phyloP scores from a whole-genome alignment of 2,113 vertebrate species.

The Lophotis ruficrista region DNA sequence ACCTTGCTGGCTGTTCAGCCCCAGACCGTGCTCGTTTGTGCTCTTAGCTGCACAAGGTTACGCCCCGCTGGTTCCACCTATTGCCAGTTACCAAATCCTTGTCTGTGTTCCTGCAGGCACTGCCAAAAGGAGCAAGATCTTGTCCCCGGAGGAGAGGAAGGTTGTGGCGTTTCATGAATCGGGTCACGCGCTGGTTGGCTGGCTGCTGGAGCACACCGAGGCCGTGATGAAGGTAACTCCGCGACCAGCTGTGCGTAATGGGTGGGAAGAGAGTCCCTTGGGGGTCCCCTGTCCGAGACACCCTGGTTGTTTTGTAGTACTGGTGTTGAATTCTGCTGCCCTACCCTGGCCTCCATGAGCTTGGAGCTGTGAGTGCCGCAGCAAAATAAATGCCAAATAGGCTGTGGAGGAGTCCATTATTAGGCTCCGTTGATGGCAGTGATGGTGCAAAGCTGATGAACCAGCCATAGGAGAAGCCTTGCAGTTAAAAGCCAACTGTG shows the following conservation, averaged over 20 bases:
- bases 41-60: neutral
- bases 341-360: neutral
- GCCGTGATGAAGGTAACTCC: conserved; percentile 91
- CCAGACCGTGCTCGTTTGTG: neutral
- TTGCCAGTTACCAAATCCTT: fast-evolving
- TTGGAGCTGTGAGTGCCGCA: neutral
- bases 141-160: conserved; percentile 92
- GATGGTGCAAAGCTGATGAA: conserved; percentile 1
- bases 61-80: neutral
- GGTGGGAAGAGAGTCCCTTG: neutral
- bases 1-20: neutral
- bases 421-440: neutral
- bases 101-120: conserved; percentile 77
- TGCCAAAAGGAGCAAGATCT: conserved; percentile 91
- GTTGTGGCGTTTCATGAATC: conserved; percentile 94
- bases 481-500: neutral
- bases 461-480: neutral
- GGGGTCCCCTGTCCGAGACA: neutral
- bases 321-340: neutral
- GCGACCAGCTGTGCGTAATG: fast-evolving
- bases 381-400: neutral
- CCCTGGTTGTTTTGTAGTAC: no score
- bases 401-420: neutral
- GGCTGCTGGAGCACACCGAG: conserved; percentile 96
- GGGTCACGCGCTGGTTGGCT: conserved; percentile 91